phyloP scores from a whole-genome alignment of 2,113 vertebrate genomes.

The Trematomus loennbergii region DNA sequence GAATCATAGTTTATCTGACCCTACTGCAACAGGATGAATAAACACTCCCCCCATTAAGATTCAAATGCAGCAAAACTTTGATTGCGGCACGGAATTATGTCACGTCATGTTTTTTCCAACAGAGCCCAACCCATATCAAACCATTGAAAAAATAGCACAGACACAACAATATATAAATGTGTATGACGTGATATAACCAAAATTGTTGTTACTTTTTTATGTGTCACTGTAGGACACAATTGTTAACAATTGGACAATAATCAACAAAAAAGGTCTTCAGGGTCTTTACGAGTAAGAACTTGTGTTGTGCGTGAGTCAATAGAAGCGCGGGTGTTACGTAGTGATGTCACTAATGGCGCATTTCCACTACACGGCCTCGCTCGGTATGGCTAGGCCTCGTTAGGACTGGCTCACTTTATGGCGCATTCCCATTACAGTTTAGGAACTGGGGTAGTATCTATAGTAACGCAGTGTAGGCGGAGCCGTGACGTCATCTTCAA shows the following conservation, averaged over 20 bases:
- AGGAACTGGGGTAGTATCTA: too few species aligned
- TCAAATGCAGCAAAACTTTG: not conserved
- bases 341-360: too few species aligned
- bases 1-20: not conserved
- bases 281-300: not conserved
- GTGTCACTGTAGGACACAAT: not conserved
- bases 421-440: too few species aligned
- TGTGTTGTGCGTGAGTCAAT: too few species aligned
- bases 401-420: too few species aligned
- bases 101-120: not conserved
- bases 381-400: too few species aligned
- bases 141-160: not conserved
- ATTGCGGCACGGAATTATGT: not conserved
- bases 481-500: too few species aligned
- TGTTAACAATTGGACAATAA: not conserved
- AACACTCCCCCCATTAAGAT: not conserved
- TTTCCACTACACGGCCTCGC: too few species aligned
- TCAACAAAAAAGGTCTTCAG: not conserved
- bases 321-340: too few species aligned
- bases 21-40: not conserved
- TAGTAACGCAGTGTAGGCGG: too few species aligned
- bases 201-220: not conserved
- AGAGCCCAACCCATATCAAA: not conserved
- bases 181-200: not conserved
- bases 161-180: not conserved